These are phyloP conservation scores for Crax fasciolata DNA, from an alignment of 2,797 vertebrate species.

Conservation along the genomic window DNA sequence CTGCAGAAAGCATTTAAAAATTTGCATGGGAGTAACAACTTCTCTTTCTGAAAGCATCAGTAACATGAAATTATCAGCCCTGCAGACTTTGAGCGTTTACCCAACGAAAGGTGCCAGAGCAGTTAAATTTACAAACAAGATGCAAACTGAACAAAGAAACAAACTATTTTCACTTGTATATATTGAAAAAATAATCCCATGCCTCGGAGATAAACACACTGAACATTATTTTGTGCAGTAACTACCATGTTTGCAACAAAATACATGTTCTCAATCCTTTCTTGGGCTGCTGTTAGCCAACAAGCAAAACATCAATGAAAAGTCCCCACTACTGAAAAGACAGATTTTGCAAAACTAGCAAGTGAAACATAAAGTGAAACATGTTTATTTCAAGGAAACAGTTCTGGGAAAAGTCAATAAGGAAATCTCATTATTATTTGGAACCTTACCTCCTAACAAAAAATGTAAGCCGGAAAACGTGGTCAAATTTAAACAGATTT, in stretches of 20 bases:
- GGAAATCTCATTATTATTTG: not conserved
- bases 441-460: not conserved
- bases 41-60: not conserved
- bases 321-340: not conserved
- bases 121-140: not conserved
- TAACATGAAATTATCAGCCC: not conserved
- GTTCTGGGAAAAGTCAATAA: not conserved
- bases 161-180: not conserved
- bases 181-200: not conserved
- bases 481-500: not conserved
- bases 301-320: not conserved
- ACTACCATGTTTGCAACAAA: not conserved
- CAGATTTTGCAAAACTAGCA: not conserved
- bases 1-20: not conserved
- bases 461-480: not conserved
- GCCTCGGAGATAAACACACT: not conserved
- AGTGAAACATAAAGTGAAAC: not conserved
- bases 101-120: not conserved
- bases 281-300: not conserved
- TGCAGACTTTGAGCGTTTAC: not conserved
- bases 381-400: not conserved
- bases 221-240: not conserved
- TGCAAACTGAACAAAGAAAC: slow-evolving; percentile 3
- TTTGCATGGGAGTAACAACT: not conserved
- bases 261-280: not conserved